phyloP scores from a whole-genome alignment of 23 tunicate genomes.

The Ciona savignyi region DNA sequence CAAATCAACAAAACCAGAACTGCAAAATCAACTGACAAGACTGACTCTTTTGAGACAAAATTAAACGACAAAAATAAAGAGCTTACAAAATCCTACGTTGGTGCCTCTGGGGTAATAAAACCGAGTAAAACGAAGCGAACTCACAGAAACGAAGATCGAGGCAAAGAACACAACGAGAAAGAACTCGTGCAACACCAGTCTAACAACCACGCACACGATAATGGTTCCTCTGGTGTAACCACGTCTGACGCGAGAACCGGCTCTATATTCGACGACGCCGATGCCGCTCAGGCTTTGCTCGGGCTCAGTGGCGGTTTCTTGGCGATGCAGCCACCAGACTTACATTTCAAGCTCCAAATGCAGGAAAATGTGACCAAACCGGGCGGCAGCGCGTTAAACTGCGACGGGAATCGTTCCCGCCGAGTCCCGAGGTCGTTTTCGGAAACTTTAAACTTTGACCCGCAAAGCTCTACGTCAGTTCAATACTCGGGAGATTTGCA shows the following conservation, averaged over 20 bases:
- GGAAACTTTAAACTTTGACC: too few relatives aligned
- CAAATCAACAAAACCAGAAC: not conserved
- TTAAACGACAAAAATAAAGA: too few relatives aligned
- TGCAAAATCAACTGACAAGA: not conserved
- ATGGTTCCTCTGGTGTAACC: not conserved
- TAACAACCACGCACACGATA: not conserved
- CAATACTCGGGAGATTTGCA: too few relatives aligned
- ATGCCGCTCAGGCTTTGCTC: slow-evolving; percentile 12
- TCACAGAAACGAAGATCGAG: not conserved
- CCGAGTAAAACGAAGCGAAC: not conserved
- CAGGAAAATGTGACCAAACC: too few relatives aligned
- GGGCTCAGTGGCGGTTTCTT: not conserved
- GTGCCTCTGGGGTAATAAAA: not conserved
- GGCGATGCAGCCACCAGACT: too few relatives aligned
- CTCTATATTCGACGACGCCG: not conserved
- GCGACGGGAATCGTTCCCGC: too few relatives aligned
- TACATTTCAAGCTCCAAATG: too few relatives aligned
- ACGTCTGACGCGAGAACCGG: not conserved
- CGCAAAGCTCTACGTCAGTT: too few relatives aligned
- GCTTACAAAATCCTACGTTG: not conserved
- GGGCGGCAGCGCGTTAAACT: too few relatives aligned
- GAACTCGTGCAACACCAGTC: not conserved
- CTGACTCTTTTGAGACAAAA: too few relatives aligned
- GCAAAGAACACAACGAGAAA: not conserved
- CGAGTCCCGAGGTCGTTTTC: too few relatives aligned